phyloP scores from a whole-genome alignment of 2,113 vertebrate species.

The Phaethon lepturus region DNA sequence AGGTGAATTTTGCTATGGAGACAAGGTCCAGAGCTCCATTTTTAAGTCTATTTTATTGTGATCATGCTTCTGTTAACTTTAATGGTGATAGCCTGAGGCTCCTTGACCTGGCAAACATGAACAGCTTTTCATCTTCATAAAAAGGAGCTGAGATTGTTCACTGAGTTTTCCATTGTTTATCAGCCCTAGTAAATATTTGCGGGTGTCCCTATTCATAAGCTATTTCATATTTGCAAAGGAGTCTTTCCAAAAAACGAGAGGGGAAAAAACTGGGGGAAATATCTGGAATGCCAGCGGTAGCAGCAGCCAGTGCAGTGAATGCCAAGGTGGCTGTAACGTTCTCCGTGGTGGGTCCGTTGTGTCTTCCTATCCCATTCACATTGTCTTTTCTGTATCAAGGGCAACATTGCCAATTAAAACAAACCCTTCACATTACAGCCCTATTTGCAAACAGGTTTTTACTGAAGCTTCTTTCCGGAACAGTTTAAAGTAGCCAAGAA shows the following conservation, averaged over 20 bases:
- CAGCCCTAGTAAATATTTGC: slow-evolving; percentile 57
- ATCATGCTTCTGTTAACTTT: not conserved
- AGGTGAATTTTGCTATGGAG: not conserved
- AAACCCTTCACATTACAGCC: slow-evolving; percentile 16
- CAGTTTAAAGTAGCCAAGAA: not conserved
- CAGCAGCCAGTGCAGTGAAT: not conserved
- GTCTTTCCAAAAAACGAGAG: not conserved
- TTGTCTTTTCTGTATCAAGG: slow-evolving; percentile 7
- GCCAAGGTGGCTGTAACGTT: not conserved
- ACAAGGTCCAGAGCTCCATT: not conserved
- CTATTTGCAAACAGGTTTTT: not conserved
- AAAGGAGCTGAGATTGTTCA: not conserved
- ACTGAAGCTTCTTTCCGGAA: not conserved
- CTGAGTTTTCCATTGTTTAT: slow-evolving; percentile 64
- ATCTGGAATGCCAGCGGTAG: not conserved
- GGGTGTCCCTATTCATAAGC: slow-evolving; percentile 17
- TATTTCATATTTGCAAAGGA: slow-evolving; percentile 12
- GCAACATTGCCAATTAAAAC: not conserved
- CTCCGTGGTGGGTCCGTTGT: not conserved
- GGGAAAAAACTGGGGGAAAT: not conserved
- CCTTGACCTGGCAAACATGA: slow-evolving; percentile 19
- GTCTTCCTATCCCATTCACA: not conserved
- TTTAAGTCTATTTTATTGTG: not conserved
- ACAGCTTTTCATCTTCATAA: slow-evolving; percentile 33
- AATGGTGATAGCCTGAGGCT: not conserved